These are phyloP conservation scores for Pycnomerus fuliginosus DNA, from an alignment of 2,888 invertebrate genomes.

Conservation along the genomic window DNA sequence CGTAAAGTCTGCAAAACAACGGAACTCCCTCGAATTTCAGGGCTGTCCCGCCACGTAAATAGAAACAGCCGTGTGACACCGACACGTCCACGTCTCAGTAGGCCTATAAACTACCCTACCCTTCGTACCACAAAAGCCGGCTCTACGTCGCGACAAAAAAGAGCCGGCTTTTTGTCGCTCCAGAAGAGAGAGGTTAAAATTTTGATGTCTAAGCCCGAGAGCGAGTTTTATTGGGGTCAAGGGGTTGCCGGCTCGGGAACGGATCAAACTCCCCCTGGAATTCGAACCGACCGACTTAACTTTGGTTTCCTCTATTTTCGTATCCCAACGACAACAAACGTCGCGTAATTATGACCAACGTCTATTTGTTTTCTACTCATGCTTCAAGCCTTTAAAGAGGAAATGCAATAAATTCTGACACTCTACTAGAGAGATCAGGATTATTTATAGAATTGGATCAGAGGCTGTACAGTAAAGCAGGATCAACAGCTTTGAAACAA, in stretches of 20 bases:
- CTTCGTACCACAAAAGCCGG: constrained; percentile 7
- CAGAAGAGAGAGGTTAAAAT: constrained; percentile 26
- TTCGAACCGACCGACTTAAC: constrained; percentile 23
- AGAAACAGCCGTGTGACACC: constrained; percentile 30
- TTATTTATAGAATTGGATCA: no score
- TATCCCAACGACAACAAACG: no score
- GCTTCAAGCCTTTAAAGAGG: no score
- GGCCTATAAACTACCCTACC: constrained; percentile 30
- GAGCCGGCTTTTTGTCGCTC: no score
- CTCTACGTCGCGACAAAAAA: constrained; percentile 11
- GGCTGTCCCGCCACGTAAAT: constrained; percentile 28
- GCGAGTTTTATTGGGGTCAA: constrained; percentile 29
- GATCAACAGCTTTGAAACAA: no score
- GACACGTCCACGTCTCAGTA: constrained; percentile 31
- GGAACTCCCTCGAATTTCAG: constrained; percentile 17
- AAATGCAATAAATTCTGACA: no score
- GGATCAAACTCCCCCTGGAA: constrained; percentile 30
- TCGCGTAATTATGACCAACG: no score
- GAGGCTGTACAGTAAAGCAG: no score
- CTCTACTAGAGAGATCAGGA: no score
- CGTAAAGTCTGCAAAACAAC: constrained; percentile 21
- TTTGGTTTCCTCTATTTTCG: constrained; percentile 30
- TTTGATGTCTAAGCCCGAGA: constrained; percentile 27
- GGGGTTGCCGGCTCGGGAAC: constrained; percentile 27
- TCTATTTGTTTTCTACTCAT: no score